These are phyloP conservation scores for Galagoides demidoff DNA, from an alignment of 2,797 vertebrate species.

Conservation along the genomic window DNA sequence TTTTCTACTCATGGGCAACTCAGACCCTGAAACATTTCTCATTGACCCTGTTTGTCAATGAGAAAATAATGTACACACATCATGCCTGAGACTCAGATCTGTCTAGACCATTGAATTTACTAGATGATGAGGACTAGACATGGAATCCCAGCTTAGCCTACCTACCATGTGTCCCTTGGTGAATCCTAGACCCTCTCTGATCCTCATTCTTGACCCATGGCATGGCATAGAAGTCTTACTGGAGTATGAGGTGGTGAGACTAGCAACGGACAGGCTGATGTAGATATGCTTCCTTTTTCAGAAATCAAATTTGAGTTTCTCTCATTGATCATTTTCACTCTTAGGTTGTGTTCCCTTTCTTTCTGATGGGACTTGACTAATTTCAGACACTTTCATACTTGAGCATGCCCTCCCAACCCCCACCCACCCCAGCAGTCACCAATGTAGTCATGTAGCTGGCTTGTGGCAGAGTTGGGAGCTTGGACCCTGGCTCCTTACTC, in stretches of 20 bases:
- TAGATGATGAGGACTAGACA: neutral
- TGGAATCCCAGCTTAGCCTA: neutral
- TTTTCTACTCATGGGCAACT: neutral
- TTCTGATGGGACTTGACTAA: neutral
- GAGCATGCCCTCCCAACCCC: neutral
- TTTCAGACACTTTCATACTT: neutral
- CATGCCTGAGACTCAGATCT: neutral
- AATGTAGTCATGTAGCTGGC: neutral
- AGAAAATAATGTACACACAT: neutral
- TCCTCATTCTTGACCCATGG: neutral
- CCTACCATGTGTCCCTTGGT: neutral
- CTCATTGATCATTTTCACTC: neutral
- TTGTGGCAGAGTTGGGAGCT: neutral
- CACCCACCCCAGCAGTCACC: neutral
- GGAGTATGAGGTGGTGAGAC: neutral
- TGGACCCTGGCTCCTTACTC: neutral
- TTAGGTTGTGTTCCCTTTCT: neutral
- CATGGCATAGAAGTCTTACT: neutral
- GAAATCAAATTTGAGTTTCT: constrained; percentile 5
- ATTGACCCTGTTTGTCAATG: neutral
- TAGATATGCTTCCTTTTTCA: neutral
- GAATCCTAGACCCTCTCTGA: neutral
- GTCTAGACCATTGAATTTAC: neutral
- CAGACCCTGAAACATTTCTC: neutral
- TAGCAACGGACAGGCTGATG: neutral